These are phyloP conservation scores for Coregonus suidteri DNA, from an alignment of 2,797 vertebrate species.

Conservation along the genomic window DNA sequence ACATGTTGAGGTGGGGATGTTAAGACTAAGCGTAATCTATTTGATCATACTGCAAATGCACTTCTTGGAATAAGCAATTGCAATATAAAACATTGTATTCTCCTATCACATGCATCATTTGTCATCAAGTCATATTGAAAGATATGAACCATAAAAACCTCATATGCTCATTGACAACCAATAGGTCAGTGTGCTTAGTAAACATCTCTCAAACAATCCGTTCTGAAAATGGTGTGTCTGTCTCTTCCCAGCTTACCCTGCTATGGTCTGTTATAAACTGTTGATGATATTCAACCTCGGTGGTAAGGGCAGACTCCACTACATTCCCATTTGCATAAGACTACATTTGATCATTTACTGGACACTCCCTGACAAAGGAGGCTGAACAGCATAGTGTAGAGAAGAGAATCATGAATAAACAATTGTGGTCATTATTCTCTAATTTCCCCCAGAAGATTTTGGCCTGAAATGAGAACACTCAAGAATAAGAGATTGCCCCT, in stretches of 20 bases:
- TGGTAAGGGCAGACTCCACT: background rate
- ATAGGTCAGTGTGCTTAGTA: background rate
- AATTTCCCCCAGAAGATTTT: constrained; percentile 45
- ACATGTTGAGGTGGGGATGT: background rate
- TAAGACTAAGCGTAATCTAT: background rate
- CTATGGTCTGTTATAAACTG: background rate
- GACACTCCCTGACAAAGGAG: background rate
- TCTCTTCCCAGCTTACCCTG: too few species aligned
- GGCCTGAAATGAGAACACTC: constrained; percentile 41
- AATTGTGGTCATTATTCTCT: constrained; percentile 18
- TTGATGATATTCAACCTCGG: background rate
- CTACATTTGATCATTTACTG: background rate
- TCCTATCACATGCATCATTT: background rate
- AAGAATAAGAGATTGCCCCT: constrained; percentile 42
- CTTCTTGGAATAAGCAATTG: background rate
- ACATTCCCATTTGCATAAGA: constrained; percentile 3
- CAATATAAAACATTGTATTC: background rate
- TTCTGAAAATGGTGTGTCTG: background rate
- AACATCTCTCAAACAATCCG: background rate
- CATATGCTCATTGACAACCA: background rate
- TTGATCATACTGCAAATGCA: background rate
- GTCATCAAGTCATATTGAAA: background rate
- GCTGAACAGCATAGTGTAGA: constrained; percentile 1
- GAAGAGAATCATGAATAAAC: constrained; percentile 36
- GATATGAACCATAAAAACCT: background rate